Base-by-base conservation (phyloP, 2,888 invertebrate species). In the Oscheius sp. region DNA sequence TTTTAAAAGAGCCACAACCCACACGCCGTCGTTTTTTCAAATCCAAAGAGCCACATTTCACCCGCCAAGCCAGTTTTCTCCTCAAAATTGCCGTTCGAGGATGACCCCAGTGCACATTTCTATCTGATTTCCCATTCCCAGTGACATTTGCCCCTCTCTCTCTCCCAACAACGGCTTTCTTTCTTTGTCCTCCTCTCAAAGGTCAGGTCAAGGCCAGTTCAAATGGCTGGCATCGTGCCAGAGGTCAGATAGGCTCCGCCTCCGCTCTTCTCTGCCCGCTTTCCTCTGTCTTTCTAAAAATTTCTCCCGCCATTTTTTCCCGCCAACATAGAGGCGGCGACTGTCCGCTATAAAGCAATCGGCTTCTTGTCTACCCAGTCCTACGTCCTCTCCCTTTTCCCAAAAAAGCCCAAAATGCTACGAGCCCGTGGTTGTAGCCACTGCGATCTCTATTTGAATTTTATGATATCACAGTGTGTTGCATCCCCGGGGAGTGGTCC, bases 391-490 rank as follows among this genome's bases (percentile, higher is more conserved):
- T 29, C 41, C 59, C 5, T 59, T 43, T 43, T 21, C 63, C 43
- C 45, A 23, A 7, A 25, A 27, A 25, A 7, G 13, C 58, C 35
- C 1, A 9, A 49, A 18, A 27, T 6, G 35, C 35, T 35, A 35
- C 35, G 35, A 27, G 25, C 69, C 53, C 55, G 69, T 16, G 41
- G 55, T 12, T 53, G 69, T 25, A 55, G 35, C 35, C 55, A 45
- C 56, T 69, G 43, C 13, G 69, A 69, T 69, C 35, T 69, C 69
- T 56, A 21, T 7, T n/a, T 9, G 13, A 9, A 7, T 13, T 16
- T 35, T 21, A 7, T 56, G 69, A 69, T 41, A 69, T 69, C 69
- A 69, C 69, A 69, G 69, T 69, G 53, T 18, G 18, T 69, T 69
- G 69, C 69, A 41, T 52, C 35, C 55, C 23, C 56, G 53, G 69